phyloP scores from a whole-genome alignment of 2,797 vertebrate genomes.

The Chromis chromis region DNA sequence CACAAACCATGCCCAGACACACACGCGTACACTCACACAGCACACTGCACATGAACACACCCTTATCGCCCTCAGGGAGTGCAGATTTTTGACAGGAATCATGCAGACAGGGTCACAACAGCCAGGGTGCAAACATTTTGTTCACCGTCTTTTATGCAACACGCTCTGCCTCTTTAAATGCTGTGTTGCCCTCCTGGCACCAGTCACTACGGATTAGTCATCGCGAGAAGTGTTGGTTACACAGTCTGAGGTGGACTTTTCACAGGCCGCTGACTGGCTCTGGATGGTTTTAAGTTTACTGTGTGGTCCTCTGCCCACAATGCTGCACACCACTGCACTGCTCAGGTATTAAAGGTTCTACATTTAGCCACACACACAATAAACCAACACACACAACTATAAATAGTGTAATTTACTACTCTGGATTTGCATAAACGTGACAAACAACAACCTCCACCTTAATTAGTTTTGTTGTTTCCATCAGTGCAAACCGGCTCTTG shows the following conservation, averaged over 20 bases:
- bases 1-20: not conserved
- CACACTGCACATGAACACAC: not conserved
- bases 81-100: slow-evolving; percentile 36
- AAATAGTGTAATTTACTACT: not conserved
- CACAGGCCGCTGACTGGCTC: slow-evolving; percentile 43
- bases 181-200: slow-evolving; percentile 38
- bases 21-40: not conserved
- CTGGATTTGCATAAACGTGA: slow-evolving; percentile 2
- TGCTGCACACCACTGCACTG: not conserved
- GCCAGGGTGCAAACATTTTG: slow-evolving; percentile 48
- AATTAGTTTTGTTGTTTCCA: slow-evolving; percentile 6
- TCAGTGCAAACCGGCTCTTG: not conserved
- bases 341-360: not conserved
- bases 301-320: slow-evolving; percentile 8
- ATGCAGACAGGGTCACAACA: slow-evolving; percentile 47
- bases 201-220: slow-evolving; percentile 56
- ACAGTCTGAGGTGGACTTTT: slow-evolving; percentile 45
- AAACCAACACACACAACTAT: not conserved
- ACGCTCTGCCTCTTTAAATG: slow-evolving; percentile 33
- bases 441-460: not conserved
- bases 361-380: not conserved
- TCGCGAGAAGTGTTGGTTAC: slow-evolving; percentile 31
- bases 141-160: slow-evolving; percentile 29
- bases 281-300: slow-evolving; percentile 25
- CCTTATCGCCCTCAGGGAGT: not conserved